These are phyloP conservation scores for Empidonax traillii DNA, from an alignment of 2,113 vertebrate genomes.

Conservation along the genomic window DNA sequence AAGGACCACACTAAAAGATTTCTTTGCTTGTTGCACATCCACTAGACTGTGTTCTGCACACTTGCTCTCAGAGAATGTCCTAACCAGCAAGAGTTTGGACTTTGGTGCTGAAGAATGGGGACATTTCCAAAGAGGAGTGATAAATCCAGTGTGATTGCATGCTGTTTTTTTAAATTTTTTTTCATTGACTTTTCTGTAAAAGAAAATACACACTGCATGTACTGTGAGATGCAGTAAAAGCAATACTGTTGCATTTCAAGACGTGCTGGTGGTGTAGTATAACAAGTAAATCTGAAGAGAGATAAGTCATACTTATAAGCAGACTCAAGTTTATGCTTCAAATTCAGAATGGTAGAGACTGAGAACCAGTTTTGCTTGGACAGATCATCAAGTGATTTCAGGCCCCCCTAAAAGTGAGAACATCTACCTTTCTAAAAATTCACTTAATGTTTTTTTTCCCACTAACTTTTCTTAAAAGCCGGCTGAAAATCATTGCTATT, in stretches of 20 bases:
- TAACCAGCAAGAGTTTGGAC: background rate
- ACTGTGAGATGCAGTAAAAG: background rate
- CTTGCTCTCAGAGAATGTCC: background rate
- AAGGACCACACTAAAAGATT: background rate
- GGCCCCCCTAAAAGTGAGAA: background rate
- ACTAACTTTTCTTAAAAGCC: background rate
- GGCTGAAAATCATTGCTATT: background rate
- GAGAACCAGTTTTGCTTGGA: background rate
- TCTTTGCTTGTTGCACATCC: background rate
- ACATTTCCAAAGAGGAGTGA: background rate
- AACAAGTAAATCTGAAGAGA: background rate
- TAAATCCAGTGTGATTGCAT: background rate
- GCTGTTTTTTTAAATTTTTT: background rate
- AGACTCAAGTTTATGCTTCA: background rate
- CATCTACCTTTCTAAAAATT: background rate
- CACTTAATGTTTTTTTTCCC: background rate
- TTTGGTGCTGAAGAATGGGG: background rate
- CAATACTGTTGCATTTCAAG: background rate
- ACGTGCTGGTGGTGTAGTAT: background rate
- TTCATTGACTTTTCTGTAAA: background rate
- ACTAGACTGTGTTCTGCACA: accelerated
- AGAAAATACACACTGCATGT: background rate
- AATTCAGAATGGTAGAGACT: background rate
- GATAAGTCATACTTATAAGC: background rate
- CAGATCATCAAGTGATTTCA: background rate